phyloP scores from a whole-genome alignment of 1,140 invertebrate genomes.

The Lerema accius region DNA sequence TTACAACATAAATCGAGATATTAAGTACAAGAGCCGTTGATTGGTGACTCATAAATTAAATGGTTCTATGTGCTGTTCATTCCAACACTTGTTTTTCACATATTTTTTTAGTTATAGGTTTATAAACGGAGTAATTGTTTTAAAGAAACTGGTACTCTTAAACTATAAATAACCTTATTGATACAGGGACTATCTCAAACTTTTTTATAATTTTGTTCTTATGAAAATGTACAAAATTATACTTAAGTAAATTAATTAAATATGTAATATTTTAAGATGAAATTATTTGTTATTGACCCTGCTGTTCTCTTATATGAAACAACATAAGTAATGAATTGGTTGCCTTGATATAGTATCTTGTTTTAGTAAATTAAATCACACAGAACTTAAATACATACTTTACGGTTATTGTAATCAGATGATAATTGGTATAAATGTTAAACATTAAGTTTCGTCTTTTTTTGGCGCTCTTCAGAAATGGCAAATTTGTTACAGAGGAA shows the following conservation, averaged over 20 bases:
- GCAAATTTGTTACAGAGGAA: conserved; percentile 82
- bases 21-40: no score
- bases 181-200: not conserved
- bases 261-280: conserved; percentile 1
- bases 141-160: not conserved
- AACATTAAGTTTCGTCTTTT: conserved; percentile 41
- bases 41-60: no score
- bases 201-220: not conserved
- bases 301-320: not conserved
- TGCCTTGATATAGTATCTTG: not conserved
- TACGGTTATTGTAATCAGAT: no score
- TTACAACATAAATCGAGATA: no score
- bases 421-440: not conserved
- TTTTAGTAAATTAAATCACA: no score
- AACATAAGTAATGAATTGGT: not conserved
- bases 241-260: not conserved
- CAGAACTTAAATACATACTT: no score
- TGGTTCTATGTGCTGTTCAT: not conserved
- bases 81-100: not conserved
- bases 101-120: not conserved
- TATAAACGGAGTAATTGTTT: not conserved
- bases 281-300: not conserved
- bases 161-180: not conserved
- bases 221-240: conserved; percentile 1
- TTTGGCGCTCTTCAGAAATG: conserved; percentile 68